phyloP scores from a whole-genome alignment of 2,113 vertebrate genomes.

The Ptychochromis oligacanthus region DNA sequence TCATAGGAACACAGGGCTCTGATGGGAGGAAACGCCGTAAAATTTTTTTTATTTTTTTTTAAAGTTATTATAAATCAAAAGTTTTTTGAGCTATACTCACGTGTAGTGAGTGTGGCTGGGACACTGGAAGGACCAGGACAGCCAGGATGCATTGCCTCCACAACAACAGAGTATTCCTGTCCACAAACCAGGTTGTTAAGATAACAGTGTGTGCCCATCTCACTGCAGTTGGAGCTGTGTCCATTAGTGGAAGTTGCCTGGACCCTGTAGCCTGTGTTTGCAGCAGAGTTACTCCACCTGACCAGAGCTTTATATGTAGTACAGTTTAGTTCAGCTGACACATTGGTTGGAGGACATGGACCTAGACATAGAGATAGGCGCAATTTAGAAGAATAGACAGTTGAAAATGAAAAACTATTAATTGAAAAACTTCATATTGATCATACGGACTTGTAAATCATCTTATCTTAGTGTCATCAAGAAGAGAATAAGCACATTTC shows the following conservation, averaged over 20 bases:
- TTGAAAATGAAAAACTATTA: not conserved
- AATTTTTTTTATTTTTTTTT: no score
- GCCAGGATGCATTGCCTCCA: conserved; percentile 50
- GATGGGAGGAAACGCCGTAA: not conserved
- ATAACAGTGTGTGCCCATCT: conserved; percentile 48
- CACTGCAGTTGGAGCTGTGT: conserved; percentile 59
- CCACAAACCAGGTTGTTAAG: conserved; percentile 69
- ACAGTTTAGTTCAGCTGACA: conserved; percentile 65
- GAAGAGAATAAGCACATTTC: not conserved
- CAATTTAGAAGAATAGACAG: not conserved
- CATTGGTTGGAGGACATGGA: conserved; percentile 69
- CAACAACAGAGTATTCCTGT: conserved; percentile 61
- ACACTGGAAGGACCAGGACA: conserved; percentile 64
- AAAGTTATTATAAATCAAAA: not conserved
- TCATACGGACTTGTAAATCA: not conserved
- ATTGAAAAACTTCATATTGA: not conserved
- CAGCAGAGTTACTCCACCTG: conserved; percentile 56
- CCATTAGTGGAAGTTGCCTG: conserved; percentile 48
- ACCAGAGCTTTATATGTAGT: conserved; percentile 41
- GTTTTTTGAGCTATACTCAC: conserved; percentile 29
- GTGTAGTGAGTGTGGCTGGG: conserved; percentile 53
- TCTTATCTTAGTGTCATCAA: not conserved
- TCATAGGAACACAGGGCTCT: conserved; percentile 72
- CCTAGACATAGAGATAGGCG: conserved; percentile 49
- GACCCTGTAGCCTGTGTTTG: conserved; percentile 54